Conservation (phyloP, 2,797 vertebrate genomes). For the Stomatorhinus walkeri region DNA sequence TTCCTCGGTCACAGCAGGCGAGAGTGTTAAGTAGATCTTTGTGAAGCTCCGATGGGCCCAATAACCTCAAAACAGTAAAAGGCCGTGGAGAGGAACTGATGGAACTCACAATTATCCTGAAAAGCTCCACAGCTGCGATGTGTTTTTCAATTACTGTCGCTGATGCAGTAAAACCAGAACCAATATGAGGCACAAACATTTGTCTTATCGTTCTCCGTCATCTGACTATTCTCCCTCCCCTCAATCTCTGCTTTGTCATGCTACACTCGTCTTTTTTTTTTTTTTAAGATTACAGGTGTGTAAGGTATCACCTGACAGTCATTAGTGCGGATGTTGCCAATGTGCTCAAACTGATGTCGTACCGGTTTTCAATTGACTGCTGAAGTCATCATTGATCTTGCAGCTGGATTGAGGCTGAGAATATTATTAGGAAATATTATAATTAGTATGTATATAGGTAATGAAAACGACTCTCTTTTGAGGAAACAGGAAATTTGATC, state of each 20-base stretch:
- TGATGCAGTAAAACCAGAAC: constrained; percentile 18
- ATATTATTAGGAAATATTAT: background rate
- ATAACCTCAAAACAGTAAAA: constrained; percentile 2
- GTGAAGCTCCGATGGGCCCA: background rate
- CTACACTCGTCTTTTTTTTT: background rate
- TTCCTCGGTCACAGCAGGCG: background rate
- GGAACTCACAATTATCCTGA: constrained; percentile 3
- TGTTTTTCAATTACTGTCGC: constrained; percentile 16
- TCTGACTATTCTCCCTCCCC: background rate
- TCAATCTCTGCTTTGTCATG: background rate
- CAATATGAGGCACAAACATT: background rate
- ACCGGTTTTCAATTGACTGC: background rate
- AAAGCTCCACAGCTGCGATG: background rate
- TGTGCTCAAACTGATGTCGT: background rate
- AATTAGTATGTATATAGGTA: background rate
- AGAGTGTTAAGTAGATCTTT: background rate
- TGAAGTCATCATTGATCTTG: background rate
- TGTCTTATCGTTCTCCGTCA: background rate
- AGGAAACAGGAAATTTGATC: background rate
- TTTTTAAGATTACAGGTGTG: background rate
- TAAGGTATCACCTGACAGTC: background rate
- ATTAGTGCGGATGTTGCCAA: background rate
- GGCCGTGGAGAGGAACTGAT: constrained; percentile 14
- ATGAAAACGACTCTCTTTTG: background rate
- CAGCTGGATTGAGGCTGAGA: background rate